A percentile compares a stretch with the other conserved stretches of the same genome.
Evolutionary conservation across 2,113 vertebrate species (phyloP).

Genomic region (Etheostoma cragini): DNA sequence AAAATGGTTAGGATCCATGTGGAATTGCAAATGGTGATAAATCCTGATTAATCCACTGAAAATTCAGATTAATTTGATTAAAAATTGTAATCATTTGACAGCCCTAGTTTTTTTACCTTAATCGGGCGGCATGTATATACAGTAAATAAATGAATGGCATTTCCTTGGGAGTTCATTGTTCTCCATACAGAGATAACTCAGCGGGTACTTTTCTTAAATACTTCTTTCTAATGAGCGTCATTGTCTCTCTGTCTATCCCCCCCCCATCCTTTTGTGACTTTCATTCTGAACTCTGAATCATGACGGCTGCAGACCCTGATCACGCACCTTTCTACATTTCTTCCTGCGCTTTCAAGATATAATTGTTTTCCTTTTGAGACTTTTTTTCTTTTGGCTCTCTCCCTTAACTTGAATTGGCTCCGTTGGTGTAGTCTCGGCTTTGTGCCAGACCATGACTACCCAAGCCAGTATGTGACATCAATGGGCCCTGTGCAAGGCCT

Average conservation of each 20-base stretch:
- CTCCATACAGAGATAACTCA: constrained; percentile 50
- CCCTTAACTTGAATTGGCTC: constrained; percentile 77
- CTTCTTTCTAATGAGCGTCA: constrained; percentile 61
- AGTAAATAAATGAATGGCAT: constrained; percentile 63
- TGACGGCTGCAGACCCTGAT: constrained; percentile 61
- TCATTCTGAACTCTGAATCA: constrained; percentile 64
- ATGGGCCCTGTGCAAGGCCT: constrained; percentile 53
- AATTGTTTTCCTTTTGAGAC: constrained; percentile 87
- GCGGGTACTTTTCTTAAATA: constrained; percentile 60
- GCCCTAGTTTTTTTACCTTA: constrained; percentile 36
- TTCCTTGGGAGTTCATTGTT: constrained; percentile 57
- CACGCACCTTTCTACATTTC: constrained; percentile 86
- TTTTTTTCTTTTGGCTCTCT: constrained; percentile 87
- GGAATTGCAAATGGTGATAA: too few relatives aligned
- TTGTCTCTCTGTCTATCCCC: constrained; percentile 47
- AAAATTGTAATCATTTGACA: too few relatives aligned
- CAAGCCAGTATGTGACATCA: constrained; percentile 82
- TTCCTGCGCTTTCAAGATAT: constrained; percentile 85
- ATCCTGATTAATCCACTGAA: too few relatives aligned
- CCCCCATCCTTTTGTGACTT: constrained; percentile 57
- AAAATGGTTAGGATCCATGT: too few relatives aligned
- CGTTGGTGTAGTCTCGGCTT: constrained; percentile 77
- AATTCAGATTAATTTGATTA: too few relatives aligned
- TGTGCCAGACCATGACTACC: constrained; percentile 63
- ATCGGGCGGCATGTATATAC: neutral